Evolutionary conservation across 2,888 invertebrate species (phyloP).

Genomic region (Drosophila suboccidentalis): DNA sequence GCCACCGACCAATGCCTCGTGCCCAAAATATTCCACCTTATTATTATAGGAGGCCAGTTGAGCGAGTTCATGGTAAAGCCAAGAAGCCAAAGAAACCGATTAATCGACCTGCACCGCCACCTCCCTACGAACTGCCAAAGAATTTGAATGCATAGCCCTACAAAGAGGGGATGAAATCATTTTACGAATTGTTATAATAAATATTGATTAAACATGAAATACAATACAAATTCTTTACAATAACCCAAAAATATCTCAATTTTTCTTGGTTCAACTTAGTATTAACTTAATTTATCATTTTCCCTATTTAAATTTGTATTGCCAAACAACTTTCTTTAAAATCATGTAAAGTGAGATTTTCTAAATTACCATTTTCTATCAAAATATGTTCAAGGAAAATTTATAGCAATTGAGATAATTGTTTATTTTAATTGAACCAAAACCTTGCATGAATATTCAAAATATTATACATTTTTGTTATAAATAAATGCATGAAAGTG

Average conservation of each 20-base stretch:
- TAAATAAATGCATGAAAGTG: not conserved
- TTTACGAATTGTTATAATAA: not conserved
- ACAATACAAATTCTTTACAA: not conserved
- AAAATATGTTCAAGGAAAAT: too few species aligned
- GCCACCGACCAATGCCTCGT: not conserved
- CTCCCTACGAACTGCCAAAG: constrained; percentile 14
- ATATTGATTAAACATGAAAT: not conserved
- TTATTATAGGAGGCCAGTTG: not conserved
- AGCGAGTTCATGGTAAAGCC: not conserved
- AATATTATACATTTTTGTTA: not conserved
- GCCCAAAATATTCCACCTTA: not conserved
- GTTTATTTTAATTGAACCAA: too few species aligned
- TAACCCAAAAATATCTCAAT: not conserved
- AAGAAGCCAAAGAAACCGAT: too few species aligned
- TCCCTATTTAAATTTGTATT: too few species aligned
- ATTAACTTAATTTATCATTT: too few species aligned
- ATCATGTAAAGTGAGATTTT: too few species aligned
- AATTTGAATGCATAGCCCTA: not conserved
- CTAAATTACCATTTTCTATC: too few species aligned
- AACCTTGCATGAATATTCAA: too few species aligned
- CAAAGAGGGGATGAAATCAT: not conserved
- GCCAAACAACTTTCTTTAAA: too few species aligned
- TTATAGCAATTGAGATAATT: too few species aligned
- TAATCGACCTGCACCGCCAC: constrained; percentile 9
- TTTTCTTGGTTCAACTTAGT: too few species aligned